Base-by-base conservation (phyloP, 2,797 vertebrate species). In the Microctenopoma stevenorrisi region DNA sequence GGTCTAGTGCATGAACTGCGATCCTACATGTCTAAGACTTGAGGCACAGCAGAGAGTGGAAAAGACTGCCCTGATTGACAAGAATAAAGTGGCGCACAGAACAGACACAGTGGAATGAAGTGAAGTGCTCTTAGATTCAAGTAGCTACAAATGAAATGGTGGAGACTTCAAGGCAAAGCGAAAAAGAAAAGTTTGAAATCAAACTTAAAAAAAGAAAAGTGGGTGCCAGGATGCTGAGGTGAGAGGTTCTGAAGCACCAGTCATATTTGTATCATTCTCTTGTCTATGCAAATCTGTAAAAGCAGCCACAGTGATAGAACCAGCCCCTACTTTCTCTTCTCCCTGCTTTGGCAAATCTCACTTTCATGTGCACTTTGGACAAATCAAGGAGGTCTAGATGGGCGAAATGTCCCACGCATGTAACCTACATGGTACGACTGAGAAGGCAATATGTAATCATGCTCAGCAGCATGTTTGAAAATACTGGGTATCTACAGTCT, bases 121-220 rank as follows among this genome's bases (percentile, higher is more conserved):
- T 38, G 30, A 60, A 86, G 74, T 74, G 86, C 74, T 78, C 68
- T 69, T 38, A 78, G 8, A 40, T 53, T 79, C 71, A 78, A 85
- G 78, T 44, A 64, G 65, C 64, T 38, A 15, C 68, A 87, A 59
- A 86, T 74, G 62, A 79, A 84, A 82, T 10, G 40, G 26, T 18
- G 48, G 69, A 53, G 54, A 88, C 80, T 74, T 87, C 77, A 86
- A 86, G 83, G 78, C 55, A 52, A 78, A 69, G 53, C 8, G 26
- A 61, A 56, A 72, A 70, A 73, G 55, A 72, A 67, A 78, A 75
- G 72, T 79, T 71, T 55, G 56, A 12, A 48, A 53, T 51, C 2
- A 63, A 82, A 79, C 69, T 78, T 30, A 33, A 22, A 42, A 70
- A 63, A 22, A 42, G 68, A 63, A 16, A 16, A 46, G 11, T 7